phyloP scores from a whole-genome alignment of 2,113 vertebrate genomes.

The Macrotus californicus region DNA sequence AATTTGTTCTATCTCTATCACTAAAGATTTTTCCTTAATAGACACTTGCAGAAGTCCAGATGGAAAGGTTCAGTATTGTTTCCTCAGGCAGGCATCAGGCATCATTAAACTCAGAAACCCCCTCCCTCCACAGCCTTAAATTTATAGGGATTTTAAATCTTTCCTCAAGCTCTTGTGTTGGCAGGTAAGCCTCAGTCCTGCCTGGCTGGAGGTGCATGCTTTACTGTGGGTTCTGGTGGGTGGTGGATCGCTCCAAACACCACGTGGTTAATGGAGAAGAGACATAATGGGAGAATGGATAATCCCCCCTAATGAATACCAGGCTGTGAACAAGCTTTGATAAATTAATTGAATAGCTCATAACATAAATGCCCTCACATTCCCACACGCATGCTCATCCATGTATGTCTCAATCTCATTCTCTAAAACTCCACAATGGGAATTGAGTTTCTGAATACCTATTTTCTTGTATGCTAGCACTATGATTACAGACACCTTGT shows the following conservation, averaged over 20 bases:
- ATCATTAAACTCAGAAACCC: background rate
- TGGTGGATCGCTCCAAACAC: background rate
- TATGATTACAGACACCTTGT: background rate
- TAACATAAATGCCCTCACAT: background rate
- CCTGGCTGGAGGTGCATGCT: background rate
- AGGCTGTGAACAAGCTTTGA: background rate
- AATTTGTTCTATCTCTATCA: background rate
- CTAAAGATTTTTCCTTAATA: background rate
- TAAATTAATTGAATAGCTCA: background rate
- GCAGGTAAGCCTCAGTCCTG: background rate
- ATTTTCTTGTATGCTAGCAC: background rate
- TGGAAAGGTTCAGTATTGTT: background rate
- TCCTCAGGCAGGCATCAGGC: background rate
- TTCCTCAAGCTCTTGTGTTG: background rate
- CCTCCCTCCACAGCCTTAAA: background rate
- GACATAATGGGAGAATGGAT: background rate
- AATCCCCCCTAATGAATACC: background rate
- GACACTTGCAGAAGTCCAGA: background rate
- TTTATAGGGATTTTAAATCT: background rate
- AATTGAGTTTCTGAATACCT: background rate
- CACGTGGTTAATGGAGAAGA: background rate
- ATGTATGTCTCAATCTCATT: background rate
- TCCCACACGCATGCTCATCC: rapidly evolving
- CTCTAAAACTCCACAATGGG: background rate
- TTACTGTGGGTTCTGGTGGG: background rate